Conservation (phyloP, 2,113 vertebrate genomes). For the Steatornis caripensis region DNA sequence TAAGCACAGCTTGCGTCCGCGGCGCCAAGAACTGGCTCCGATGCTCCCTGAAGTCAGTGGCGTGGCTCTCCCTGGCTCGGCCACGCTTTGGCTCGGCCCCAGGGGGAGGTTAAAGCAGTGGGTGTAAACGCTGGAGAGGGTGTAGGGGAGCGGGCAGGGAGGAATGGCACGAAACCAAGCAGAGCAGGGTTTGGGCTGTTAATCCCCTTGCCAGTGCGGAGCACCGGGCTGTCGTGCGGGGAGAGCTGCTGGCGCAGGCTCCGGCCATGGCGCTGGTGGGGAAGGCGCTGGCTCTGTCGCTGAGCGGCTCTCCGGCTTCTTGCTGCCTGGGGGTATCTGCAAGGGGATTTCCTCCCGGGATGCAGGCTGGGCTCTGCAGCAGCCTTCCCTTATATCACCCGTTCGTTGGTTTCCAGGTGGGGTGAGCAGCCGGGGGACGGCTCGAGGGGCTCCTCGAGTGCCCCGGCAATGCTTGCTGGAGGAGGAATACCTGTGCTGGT, state of each 20-base stretch:
- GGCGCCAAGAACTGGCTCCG: accelerated
- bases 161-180: not conserved
- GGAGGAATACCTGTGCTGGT: not conserved
- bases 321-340: not conserved
- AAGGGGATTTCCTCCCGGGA: not conserved
- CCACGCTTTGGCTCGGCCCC: not conserved
- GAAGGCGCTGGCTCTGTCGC: not conserved
- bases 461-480: not conserved
- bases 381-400: too few species aligned
- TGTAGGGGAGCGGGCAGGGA: not conserved
- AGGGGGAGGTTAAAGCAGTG: not conserved
- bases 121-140: not conserved
- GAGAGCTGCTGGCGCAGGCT: not conserved
- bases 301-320: accelerated
- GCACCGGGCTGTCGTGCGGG: accelerated
- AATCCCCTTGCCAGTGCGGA: not conserved
- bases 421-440: not conserved
- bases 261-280: not conserved
- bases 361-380: not conserved
- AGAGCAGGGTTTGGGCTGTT: not conserved
- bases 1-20: not conserved
- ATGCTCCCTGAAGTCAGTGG: not conserved
- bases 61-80: not conserved
- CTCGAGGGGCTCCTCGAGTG: not conserved
- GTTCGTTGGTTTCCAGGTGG: not conserved